Evolutionary conservation across 2,113 vertebrate species (phyloP).

Genomic region (Pachypanchax playfairii): DNA sequence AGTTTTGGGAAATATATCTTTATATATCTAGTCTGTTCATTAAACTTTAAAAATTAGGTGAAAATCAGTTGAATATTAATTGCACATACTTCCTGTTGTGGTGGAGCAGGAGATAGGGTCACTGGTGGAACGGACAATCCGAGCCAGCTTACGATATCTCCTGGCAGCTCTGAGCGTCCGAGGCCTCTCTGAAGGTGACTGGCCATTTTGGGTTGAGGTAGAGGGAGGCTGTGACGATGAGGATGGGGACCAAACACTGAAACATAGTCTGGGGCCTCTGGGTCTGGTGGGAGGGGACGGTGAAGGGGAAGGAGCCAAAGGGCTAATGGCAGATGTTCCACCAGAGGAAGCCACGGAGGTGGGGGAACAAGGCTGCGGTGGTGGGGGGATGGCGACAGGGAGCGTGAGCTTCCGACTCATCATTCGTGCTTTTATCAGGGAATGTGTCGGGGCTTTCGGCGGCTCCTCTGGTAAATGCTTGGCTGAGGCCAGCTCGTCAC

Average conservation of each 20-base stretch:
- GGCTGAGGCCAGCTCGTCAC: constrained; percentile 75
- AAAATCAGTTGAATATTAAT: no score
- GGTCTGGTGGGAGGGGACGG: constrained; percentile 69
- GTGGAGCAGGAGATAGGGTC: constrained; percentile 88
- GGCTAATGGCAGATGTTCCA: constrained; percentile 67
- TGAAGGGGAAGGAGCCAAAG: constrained; percentile 65
- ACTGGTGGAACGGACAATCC: constrained; percentile 90
- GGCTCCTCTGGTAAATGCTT: constrained; percentile 72
- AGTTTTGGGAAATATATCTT: neutral
- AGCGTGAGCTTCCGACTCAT: constrained; percentile 71
- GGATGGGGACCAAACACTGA: constrained; percentile 81
- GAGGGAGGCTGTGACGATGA: constrained; percentile 65
- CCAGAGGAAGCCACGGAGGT: constrained; percentile 71
- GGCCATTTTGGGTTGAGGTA: constrained; percentile 65
- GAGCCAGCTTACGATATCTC: constrained; percentile 72
- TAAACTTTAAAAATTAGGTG: neutral
- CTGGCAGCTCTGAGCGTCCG: constrained; percentile 56
- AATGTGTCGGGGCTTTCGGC: constrained; percentile 58
- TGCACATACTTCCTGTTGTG: constrained; percentile 81
- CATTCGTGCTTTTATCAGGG: constrained; percentile 72
- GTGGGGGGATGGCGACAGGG: constrained; percentile 63
- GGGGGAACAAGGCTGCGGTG: constrained; percentile 74
- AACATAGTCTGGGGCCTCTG: constrained; percentile 82
- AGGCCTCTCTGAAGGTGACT: constrained; percentile 56
- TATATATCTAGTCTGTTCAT: neutral